Evolutionary conservation across 2,113 vertebrate species (phyloP).

Genomic region (Myxocyprinus asiaticus): DNA sequence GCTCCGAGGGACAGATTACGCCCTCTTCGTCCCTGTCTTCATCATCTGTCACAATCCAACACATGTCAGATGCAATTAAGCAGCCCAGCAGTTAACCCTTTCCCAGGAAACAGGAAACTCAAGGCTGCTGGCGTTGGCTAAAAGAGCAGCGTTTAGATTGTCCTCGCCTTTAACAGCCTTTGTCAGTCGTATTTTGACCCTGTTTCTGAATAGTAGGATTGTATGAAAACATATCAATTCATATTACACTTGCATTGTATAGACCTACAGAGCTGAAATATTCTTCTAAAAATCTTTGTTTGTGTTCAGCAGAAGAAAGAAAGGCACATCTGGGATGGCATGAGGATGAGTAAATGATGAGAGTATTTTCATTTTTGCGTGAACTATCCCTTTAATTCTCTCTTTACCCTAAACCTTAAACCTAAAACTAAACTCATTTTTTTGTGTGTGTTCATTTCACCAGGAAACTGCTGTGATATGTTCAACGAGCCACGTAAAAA

Average conservation of each 20-base stretch:
- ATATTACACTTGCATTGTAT: not conserved
- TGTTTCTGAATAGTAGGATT: not conserved
- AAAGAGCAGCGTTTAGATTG: conserved; percentile 9
- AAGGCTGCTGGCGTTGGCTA: conserved; percentile 14
- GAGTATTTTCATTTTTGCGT: too few relatives aligned
- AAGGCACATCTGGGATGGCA: too few relatives aligned
- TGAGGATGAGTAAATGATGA: too few relatives aligned
- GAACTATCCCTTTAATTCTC: too few relatives aligned
- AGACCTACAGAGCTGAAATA: too few relatives aligned
- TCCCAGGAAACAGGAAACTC: conserved; percentile 16
- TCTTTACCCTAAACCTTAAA: too few relatives aligned
- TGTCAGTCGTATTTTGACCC: not conserved
- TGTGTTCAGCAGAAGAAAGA: too few relatives aligned
- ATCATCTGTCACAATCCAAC: conserved; percentile 51
- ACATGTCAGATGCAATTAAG: conserved; percentile 53
- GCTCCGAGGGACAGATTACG: conserved; percentile 21
- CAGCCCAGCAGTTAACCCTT: conserved; percentile 43
- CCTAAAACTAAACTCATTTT: too few relatives aligned
- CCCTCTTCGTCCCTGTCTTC: conserved; percentile 40
- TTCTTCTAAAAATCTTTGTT: too few relatives aligned
- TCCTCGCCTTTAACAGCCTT: conserved; percentile 11
- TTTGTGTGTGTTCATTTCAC: too few relatives aligned
- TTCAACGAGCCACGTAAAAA: too few relatives aligned
- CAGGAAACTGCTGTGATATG: too few relatives aligned
- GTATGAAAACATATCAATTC: not conserved